phyloP scores from a whole-genome alignment of 2,113 vertebrate genomes.

The Emydura subglobosa region DNA sequence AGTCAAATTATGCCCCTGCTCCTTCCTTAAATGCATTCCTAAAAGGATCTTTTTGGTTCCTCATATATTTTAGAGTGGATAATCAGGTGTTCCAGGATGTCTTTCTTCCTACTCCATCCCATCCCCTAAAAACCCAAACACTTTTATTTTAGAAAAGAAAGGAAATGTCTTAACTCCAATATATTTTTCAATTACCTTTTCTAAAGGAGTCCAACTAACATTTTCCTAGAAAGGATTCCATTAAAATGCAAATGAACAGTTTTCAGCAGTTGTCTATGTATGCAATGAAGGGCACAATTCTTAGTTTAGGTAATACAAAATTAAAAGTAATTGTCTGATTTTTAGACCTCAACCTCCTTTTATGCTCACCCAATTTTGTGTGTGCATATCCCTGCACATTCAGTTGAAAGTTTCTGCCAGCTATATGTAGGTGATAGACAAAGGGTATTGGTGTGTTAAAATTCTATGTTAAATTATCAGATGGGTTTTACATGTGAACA shows the following conservation, averaged over 20 bases:
- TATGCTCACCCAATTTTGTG: fast-evolving
- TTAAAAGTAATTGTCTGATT: fast-evolving
- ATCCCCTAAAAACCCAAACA: neutral
- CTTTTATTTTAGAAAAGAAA: constrained; percentile 40
- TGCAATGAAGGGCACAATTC: neutral
- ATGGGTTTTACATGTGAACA: fast-evolving
- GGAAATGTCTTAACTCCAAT: neutral
- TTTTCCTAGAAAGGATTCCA: constrained; percentile 64
- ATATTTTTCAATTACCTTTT: constrained; percentile 37
- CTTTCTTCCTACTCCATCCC: neutral
- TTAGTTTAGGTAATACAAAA: neutral
- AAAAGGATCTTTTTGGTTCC: neutral
- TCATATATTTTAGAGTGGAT: neutral
- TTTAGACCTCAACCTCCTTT: neutral
- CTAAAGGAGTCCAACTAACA: constrained; percentile 21
- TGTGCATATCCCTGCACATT: fast-evolving
- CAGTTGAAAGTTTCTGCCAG: neutral
- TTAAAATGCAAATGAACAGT: constrained; percentile 64
- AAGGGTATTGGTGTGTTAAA: too few species aligned
- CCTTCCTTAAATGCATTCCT: neutral
- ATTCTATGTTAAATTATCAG: fast-evolving
- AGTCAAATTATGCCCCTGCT: neutral
- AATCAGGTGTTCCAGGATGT: neutral
- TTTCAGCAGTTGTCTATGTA: constrained; percentile 38
- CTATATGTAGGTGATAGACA: neutral